phyloP scores from a whole-genome alignment of 2,113 vertebrate genomes.

The Dipodomys stephensi region DNA sequence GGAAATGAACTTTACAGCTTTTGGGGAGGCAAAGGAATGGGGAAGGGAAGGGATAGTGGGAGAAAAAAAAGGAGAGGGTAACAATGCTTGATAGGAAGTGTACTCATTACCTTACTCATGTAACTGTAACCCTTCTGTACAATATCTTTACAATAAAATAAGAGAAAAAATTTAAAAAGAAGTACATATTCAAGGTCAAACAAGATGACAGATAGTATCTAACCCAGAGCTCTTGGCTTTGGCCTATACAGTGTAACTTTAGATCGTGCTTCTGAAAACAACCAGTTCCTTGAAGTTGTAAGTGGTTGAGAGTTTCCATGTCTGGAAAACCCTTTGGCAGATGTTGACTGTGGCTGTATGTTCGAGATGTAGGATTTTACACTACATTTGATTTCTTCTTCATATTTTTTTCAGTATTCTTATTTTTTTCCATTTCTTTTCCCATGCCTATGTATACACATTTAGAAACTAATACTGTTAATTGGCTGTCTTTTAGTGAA shows the following conservation, averaged over 20 bases:
- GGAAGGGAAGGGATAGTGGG: too few relatives aligned
- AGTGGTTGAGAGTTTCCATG: not conserved
- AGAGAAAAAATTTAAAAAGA: not conserved
- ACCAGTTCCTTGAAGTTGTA: not conserved
- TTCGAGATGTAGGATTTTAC: not conserved
- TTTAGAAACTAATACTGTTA: conserved; percentile 7
- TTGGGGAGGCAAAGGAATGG: too few relatives aligned
- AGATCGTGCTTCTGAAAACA: not conserved
- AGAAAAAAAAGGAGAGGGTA: too few relatives aligned
- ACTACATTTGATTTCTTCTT: not conserved
- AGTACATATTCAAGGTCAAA: not conserved
- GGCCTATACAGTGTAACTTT: not conserved
- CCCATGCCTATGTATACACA: not conserved
- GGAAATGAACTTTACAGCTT: too few relatives aligned
- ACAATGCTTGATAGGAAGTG: too few relatives aligned
- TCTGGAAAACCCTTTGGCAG: not conserved
- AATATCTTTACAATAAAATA: not conserved
- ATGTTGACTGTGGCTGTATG: not conserved
- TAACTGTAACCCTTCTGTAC: too few relatives aligned
- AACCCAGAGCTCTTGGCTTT: not conserved
- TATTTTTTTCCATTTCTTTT: not conserved
- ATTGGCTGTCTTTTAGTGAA: not conserved
- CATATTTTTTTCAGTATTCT: not conserved
- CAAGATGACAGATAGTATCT: not conserved
- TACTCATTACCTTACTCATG: too few relatives aligned